phyloP scores from a whole-genome alignment of 2,797 vertebrate species.

The Botia almorhae region DNA sequence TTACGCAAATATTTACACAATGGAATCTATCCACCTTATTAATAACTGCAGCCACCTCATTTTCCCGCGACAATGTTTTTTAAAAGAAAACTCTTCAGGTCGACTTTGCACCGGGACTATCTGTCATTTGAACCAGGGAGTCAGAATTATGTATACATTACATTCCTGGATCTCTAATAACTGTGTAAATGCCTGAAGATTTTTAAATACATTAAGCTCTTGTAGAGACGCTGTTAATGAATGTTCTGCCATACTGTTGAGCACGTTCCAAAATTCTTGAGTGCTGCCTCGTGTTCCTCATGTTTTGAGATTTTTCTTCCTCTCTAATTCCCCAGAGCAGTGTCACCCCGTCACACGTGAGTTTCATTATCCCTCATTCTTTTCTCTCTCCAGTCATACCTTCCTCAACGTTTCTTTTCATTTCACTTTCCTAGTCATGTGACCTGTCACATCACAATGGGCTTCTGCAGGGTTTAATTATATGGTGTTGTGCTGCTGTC shows the following conservation, averaged over 20 bases:
- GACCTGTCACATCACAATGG: neutral
- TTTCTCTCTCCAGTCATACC: conserved; percentile 32
- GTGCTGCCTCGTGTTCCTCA: neutral
- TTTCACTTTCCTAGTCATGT: neutral
- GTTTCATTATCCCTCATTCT: conserved; percentile 59
- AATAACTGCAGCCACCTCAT: no score
- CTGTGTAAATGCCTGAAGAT: neutral
- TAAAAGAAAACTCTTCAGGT: no score
- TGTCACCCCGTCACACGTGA: conserved; percentile 81
- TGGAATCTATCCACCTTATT: no score
- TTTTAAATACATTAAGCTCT: neutral
- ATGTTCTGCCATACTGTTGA: neutral
- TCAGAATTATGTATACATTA: neutral
- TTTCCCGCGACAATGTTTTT: no score
- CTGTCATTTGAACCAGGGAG: conserved; percentile 15
- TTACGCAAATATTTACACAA: no score
- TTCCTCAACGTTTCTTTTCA: neutral
- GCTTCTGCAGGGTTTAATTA: neutral
- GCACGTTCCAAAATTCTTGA: neutral
- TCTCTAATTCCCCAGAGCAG: conserved; percentile 68
- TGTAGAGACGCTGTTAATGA: neutral
- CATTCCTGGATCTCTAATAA: conserved; percentile 27
- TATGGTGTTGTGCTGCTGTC: conserved; percentile 16
- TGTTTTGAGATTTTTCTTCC: conserved; percentile 35
- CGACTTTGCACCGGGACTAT: no score